Evolutionary conservation across 2,113 vertebrate genomes (phyloP).

Genomic region (Callopanchax toddi): DNA sequence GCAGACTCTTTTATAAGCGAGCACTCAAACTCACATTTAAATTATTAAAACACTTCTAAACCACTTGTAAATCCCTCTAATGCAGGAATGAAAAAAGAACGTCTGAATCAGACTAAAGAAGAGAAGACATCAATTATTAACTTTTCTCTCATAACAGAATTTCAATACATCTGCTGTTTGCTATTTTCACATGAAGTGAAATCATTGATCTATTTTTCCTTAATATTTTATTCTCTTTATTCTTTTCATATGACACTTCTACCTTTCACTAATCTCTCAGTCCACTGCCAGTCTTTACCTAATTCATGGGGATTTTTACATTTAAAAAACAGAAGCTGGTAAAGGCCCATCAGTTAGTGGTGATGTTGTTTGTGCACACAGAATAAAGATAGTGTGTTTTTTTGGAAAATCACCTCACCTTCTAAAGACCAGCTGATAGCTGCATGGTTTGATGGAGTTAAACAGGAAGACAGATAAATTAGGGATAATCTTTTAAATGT

Average conservation of each 20-base stretch:
- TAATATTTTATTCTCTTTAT: constrained; percentile 70
- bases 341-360: neutral
- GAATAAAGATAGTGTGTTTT: constrained; percentile 24
- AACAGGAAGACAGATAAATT: no score
- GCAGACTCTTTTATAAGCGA: constrained; percentile 68
- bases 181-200: constrained; percentile 55
- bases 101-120: constrained; percentile 46
- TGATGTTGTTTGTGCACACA: constrained; percentile 44
- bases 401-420: neutral
- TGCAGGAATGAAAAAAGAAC: constrained; percentile 13
- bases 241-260: constrained; percentile 39
- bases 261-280: constrained; percentile 40
- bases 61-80: constrained; percentile 58
- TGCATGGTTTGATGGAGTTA: neutral
- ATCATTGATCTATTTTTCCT: constrained; percentile 69
- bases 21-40: constrained; percentile 64
- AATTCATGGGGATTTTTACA: neutral
- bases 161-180: constrained; percentile 71
- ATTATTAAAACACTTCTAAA: constrained; percentile 71
- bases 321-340: constrained; percentile 7
- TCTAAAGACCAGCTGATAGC: constrained; percentile 43
- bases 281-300: constrained; percentile 9
- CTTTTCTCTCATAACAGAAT: constrained; percentile 62
- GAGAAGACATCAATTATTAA: constrained; percentile 74
- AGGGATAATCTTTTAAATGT: neutral